phyloP scores from a whole-genome alignment of 2,888 invertebrate species.

The Melikaiella ostensackeni region DNA sequence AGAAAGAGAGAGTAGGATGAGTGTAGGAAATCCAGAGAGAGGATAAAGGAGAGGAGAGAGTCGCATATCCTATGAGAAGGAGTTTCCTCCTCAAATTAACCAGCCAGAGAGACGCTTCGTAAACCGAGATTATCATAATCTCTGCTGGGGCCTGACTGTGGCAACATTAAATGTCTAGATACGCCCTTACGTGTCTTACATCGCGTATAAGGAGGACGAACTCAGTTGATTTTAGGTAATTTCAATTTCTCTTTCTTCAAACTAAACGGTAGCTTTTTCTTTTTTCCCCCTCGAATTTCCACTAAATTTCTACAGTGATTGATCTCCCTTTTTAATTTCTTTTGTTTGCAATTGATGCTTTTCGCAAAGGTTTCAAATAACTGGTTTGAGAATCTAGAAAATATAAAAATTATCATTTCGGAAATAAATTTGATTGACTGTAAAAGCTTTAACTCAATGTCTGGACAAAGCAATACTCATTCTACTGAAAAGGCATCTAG shows the following conservation, averaged over 20 bases:
- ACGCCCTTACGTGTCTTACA: constrained; percentile 64
- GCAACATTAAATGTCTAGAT: constrained; percentile 74
- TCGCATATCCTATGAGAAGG: constrained; percentile 65
- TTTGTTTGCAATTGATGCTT: too few relatives aligned
- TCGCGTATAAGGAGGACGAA: background rate
- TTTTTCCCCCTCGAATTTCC: too few relatives aligned
- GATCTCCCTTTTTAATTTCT: too few relatives aligned
- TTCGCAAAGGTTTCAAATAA: too few relatives aligned
- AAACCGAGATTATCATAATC: constrained; percentile 77
- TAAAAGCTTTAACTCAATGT: background rate
- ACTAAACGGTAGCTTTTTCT: too few relatives aligned
- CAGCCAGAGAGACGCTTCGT: constrained; percentile 71
- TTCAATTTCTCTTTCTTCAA: too few relatives aligned
- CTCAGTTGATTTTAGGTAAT: background rate
- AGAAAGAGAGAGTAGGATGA: constrained; percentile 43
- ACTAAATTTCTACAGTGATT: too few relatives aligned
- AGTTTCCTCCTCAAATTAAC: constrained; percentile 76
- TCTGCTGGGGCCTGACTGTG: constrained; percentile 73
- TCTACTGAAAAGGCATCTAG: too few relatives aligned
- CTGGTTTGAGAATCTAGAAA: too few relatives aligned
- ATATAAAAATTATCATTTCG: background rate
- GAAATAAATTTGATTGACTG: background rate
- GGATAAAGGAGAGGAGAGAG: constrained; percentile 50
- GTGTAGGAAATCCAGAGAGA: constrained; percentile 52
- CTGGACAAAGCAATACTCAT: background rate